Conservation (phyloP, 2,888 invertebrate species). For the Chromoteleia sp. region DNA sequence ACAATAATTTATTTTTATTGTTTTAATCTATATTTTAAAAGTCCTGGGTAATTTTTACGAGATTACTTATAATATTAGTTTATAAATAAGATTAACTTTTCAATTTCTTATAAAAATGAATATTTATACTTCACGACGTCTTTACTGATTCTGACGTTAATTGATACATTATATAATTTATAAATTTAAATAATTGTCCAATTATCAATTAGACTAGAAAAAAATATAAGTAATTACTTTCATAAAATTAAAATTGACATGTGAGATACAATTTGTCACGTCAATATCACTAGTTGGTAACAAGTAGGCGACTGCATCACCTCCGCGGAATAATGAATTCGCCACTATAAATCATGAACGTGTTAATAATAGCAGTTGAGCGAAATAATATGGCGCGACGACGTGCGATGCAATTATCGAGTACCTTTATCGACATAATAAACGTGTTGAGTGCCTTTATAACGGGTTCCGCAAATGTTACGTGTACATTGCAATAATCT, state of each 20-base stretch:
- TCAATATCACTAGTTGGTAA: slow-evolving; percentile 40
- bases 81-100: too few species aligned
- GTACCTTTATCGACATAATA: slow-evolving; percentile 64
- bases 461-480: slow-evolving; percentile 38
- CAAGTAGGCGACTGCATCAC: slow-evolving; percentile 69
- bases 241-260: slow-evolving; percentile 51
- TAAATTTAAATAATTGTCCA: slow-evolving; percentile 42
- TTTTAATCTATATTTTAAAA: too few species aligned
- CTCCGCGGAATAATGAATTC: slow-evolving; percentile 66
- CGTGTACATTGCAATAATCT: slow-evolving; percentile 37
- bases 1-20: too few species aligned
- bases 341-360: slow-evolving; percentile 69
- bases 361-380: slow-evolving; percentile 66
- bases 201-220: slow-evolving; percentile 35
- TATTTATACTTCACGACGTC: too few species aligned
- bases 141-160: too few species aligned
- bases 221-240: slow-evolving; percentile 49
- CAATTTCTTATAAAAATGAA: too few species aligned
- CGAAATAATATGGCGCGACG: slow-evolving; percentile 53
- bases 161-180: slow-evolving; percentile 35
- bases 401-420: slow-evolving; percentile 64
- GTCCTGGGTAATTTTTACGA: too few species aligned
- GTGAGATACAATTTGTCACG: slow-evolving; percentile 62
- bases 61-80: too few species aligned
- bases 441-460: slow-evolving; percentile 49